Conservation (phyloP, 2,797 vertebrate genomes). For the Ceryle rudis region DNA sequence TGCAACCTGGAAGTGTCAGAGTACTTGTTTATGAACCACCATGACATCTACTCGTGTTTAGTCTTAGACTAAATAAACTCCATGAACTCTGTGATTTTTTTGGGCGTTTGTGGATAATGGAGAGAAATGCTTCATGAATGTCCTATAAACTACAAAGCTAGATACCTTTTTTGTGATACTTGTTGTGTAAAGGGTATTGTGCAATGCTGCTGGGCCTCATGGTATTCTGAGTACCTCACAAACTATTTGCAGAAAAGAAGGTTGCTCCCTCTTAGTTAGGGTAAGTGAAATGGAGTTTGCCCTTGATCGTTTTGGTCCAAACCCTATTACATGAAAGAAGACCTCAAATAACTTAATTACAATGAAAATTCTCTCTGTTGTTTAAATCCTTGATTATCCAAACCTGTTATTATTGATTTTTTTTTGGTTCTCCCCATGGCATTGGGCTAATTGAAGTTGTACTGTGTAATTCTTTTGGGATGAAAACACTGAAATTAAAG, state of each 20-base stretch:
- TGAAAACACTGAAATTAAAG: constrained; percentile 46
- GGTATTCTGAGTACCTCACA: not conserved
- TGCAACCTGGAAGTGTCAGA: not conserved
- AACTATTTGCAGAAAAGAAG: not conserved
- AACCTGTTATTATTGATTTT: not conserved
- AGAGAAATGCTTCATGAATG: not conserved
- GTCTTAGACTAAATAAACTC: not conserved
- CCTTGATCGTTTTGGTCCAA: not conserved
- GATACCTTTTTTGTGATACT: not conserved
- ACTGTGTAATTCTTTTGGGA: constrained; percentile 25
- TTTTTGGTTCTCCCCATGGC: not conserved
- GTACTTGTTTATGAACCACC: not conserved
- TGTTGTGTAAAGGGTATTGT: not conserved
- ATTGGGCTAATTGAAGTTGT: constrained; percentile 43
- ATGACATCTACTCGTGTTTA: not conserved
- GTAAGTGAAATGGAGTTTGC: not conserved
- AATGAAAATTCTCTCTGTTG: constrained; percentile 11
- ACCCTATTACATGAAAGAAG: not conserved
- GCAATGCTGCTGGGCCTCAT: not conserved
- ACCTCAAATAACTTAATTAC: constrained; percentile 50
- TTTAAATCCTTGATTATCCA: constrained; percentile 57
- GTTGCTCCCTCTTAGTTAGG: not conserved
- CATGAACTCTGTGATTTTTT: not conserved
- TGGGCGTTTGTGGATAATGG: not conserved
- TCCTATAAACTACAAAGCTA: not conserved